Conservation (phyloP, 1,140 invertebrate species). For the Bombus confusus region DNA sequence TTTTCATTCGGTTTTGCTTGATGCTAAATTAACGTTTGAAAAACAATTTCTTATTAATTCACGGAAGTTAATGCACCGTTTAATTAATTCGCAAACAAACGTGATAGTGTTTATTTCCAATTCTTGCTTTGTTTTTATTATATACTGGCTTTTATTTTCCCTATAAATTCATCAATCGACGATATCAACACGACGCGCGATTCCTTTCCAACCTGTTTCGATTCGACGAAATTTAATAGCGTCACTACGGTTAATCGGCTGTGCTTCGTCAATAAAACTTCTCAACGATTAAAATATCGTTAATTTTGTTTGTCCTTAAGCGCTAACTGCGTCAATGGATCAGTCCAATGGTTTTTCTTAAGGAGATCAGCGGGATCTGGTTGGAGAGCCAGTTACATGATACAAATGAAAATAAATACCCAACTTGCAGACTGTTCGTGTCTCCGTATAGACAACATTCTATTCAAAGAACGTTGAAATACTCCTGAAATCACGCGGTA, state of each 20-base stretch:
- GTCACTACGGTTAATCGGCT: neutral
- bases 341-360: constrained; percentile 27
- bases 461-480: neutral
- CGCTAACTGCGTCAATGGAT: neutral
- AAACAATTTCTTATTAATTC: neutral
- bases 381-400: constrained; percentile 25
- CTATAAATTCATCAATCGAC: neutral
- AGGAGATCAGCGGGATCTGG: constrained; percentile 41
- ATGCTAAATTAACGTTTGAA: neutral
- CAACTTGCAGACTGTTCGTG: constrained; percentile 14
- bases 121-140: neutral
- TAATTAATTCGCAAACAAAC: neutral
- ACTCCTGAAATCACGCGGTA: neutral
- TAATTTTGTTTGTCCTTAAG: constrained; percentile 7
- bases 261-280: neutral
- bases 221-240: neutral
- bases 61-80: neutral
- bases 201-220: too few species aligned
- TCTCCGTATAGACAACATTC: neutral
- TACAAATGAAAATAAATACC: constrained; percentile 60
- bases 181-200: too few species aligned
- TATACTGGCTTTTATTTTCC: neutral
- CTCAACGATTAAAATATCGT: constrained; percentile 13
- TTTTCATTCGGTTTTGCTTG: neutral
- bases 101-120: neutral